Evolutionary conservation across 2,888 invertebrate species (phyloP), one percentile per base, ranked within the genome.

Genomic region (Dasypogon diadema): DNA sequence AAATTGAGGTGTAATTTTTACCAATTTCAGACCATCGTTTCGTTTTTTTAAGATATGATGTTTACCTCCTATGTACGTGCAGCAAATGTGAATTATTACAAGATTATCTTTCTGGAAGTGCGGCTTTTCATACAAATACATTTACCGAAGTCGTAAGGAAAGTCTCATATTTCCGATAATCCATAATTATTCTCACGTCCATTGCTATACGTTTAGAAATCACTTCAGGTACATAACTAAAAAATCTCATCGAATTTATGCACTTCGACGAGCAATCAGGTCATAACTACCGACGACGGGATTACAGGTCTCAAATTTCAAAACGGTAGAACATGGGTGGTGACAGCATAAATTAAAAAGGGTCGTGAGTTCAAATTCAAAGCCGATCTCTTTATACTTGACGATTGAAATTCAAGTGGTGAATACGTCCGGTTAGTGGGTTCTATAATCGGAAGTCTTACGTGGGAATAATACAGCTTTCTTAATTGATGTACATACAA

Each of bases 181-280:
- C 18, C 8, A 26, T 58, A 30, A 58, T 58, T 58, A 58, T 58
- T 58, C 24, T 58, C 58, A 58, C 58, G 58, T 58, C 16, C 58
- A 58, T 58, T 16, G 16, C 4, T 10, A 34, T 30, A 14, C 18
- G 16, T 30, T 58, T 58, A 58, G 58, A 58, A 58, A 58, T 16
- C 58, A 30, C 58, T 58, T 58, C 30, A 26, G 24, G 10, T 24
- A 18, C 58, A 56, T 24, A 21, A 22, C n/a, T 21, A 42, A 56
- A 74, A 22, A 24, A 37, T 74, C 24, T 58, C 22, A 21, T 56
- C 26, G 42, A 56, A 42, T 58, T 14, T 54, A 22, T 58, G 22
- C 74, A 74, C 46, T 46, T 54, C 56, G 74, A 16, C 37, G 21
- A 22, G 46, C 58, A 74, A 74, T 74, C 48, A 48, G 74, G 74